Evolutionary conservation across 1,140 invertebrate species (phyloP), one percentile per base, ranked within the genome.

Genomic region (Sitodiplosis mosellana): DNA sequence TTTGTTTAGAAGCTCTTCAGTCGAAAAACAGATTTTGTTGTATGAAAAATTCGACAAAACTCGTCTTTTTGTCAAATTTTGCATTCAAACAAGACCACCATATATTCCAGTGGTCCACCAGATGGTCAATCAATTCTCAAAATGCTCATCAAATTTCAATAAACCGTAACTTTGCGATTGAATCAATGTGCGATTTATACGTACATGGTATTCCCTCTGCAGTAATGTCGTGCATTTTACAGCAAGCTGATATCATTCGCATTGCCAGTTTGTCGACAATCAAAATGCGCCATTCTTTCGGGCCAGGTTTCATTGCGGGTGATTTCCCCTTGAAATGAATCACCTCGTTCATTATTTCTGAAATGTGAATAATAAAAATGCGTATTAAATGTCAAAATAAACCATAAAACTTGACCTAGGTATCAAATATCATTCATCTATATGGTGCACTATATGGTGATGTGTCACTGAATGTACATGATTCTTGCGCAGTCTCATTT

Each of bases 161-260:
- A 15, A 48, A 45, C 34, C 15, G 8, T 43, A 4, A 34, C 14
- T 2, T 14, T 11, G 37, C n/a, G n/a, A n/a, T n/a, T n/a, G n/a
- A n/a, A n/a, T n/a, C n/a, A n/a, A n/a, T n/a, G n/a, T n/a, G n/a
- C n/a, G n/a, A 7, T 43, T 38, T 17, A 44, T 50, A 69, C 78
- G 77, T 73, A 89, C 86, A 80, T 49, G 95, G 99, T 50, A 99
- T 96, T 55, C 95, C 96, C 70, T 98, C 91, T 40, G 90, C 88
- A 55, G 93, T 95, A 51, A 99, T 95, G 61, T 99, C 92, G 67
- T 97, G 93, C 95, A 99, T 99, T 71, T 99, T 99, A 68, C 91
- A 96, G 65, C 95, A 99, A 1, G 95, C 90, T 2, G 93, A 98
- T 1, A 99, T 85, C 92, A 99, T 99, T 49, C 94, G 71, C 92